Percentiles rank a stretch among this genome's conserved stretches.
Conservation (phyloP, 2,888 invertebrate species). For the Tetragnatha montana region DNA sequence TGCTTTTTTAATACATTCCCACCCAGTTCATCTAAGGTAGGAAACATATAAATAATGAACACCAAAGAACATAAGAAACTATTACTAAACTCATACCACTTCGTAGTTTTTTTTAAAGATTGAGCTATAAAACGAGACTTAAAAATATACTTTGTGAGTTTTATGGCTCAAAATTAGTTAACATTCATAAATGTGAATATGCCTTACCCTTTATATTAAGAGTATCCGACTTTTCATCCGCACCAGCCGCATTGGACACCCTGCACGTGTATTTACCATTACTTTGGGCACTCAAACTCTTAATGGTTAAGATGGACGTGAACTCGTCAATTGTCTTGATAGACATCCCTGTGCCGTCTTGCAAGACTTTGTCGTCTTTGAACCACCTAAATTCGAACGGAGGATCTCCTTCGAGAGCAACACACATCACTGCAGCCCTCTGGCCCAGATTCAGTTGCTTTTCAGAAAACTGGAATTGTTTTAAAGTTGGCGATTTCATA, state of each 20-base stretch:
- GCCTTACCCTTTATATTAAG: constrained; percentile 44
- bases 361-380: constrained; percentile 27
- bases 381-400: constrained; percentile 63
- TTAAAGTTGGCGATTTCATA: neutral
- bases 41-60: too few relatives aligned
- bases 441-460: constrained; percentile 24
- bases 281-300: constrained; percentile 5
- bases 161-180: too few relatives aligned
- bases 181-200: too few relatives aligned
- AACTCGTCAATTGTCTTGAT: constrained; percentile 25
- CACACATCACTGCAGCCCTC: constrained; percentile 39
- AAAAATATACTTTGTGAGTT: too few relatives aligned
- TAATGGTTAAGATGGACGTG: constrained; percentile 36
- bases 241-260: constrained; percentile 46
- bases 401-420: constrained; percentile 43
- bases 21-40: too few relatives aligned
- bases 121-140: too few relatives aligned
- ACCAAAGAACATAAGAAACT: too few relatives aligned
- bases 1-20: too few relatives aligned
- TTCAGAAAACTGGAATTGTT: constrained; percentile 31
- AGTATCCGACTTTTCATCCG: constrained; percentile 25
- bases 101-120: too few relatives aligned
- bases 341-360: neutral
- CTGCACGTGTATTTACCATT: constrained; percentile 60
- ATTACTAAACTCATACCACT: too few relatives aligned